These are phyloP conservation scores for Sipha flava DNA, from an alignment of 1,140 invertebrate species.

Conservation along the genomic window DNA sequence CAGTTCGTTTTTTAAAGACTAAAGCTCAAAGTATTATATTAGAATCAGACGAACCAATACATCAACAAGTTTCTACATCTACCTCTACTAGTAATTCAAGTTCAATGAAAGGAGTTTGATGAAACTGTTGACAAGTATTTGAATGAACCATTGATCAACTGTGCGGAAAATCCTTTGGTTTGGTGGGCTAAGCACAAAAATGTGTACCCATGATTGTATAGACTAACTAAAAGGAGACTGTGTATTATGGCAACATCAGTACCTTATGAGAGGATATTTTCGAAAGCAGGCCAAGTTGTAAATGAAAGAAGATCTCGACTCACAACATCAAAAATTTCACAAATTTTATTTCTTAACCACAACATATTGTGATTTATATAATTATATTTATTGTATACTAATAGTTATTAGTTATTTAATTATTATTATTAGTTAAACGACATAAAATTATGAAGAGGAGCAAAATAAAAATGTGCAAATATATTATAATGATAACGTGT, in stretches of 20 bases:
- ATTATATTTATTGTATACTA: no score
- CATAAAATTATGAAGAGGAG: no score
- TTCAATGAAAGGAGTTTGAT: not conserved
- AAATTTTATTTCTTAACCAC: constrained; percentile 13
- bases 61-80: not conserved
- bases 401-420: no score
- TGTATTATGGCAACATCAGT: constrained; percentile 6
- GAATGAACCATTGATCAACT: not conserved
- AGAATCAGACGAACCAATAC: not conserved
- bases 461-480: no score
- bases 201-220: constrained; percentile 35
- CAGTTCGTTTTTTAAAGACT: not conserved
- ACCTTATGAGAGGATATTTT: constrained; percentile 6
- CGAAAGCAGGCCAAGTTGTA: not conserved
- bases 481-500: no score
- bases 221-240: constrained; percentile 27
- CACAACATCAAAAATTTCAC: not conserved
- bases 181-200: constrained; percentile 41
- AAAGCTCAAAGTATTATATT: not conserved
- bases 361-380: no score
- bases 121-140: constrained; percentile 5
- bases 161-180: constrained; percentile 34
- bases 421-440: no score
- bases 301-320: not conserved
- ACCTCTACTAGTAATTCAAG: not conserved